These are phyloP conservation scores for Lasioglossum baleicum DNA, from an alignment of 1,140 invertebrate genomes.

Conservation along the genomic window DNA sequence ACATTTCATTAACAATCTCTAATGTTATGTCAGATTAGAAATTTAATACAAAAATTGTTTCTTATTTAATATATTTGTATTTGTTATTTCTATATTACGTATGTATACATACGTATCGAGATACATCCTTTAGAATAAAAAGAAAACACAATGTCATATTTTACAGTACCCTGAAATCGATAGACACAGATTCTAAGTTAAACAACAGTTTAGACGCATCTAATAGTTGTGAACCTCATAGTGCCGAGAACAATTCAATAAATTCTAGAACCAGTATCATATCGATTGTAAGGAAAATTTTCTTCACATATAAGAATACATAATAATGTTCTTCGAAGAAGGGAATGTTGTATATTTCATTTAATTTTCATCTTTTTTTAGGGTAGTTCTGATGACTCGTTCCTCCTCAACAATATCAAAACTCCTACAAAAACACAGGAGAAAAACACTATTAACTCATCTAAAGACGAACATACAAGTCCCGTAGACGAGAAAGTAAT, in stretches of 20 bases:
- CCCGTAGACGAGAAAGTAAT: background rate
- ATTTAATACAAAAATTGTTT: background rate
- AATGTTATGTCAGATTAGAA: background rate
- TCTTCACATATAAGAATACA: background rate
- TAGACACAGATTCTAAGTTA: background rate
- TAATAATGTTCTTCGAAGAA: background rate
- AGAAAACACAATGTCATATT: background rate
- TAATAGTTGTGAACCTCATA: background rate
- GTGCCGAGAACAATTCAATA: background rate
- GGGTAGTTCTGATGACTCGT: slow-evolving; percentile 50
- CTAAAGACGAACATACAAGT: slow-evolving; percentile 13
- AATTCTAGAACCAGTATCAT: slow-evolving; percentile 35
- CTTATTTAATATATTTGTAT: background rate
- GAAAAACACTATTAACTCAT: background rate
- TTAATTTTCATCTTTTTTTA: background rate
- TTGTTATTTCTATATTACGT: background rate
- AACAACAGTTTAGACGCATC: background rate
- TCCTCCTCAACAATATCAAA: background rate
- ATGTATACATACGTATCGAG: background rate
- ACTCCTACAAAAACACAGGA: background rate
- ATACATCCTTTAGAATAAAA: background rate
- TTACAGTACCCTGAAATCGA: slow-evolving; percentile 42
- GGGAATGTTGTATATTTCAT: background rate
- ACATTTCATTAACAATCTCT: background rate
- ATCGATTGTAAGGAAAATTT: slow-evolving; percentile 45